phyloP scores from a whole-genome alignment of 2,888 invertebrate species.

The Xylophagus ater region DNA sequence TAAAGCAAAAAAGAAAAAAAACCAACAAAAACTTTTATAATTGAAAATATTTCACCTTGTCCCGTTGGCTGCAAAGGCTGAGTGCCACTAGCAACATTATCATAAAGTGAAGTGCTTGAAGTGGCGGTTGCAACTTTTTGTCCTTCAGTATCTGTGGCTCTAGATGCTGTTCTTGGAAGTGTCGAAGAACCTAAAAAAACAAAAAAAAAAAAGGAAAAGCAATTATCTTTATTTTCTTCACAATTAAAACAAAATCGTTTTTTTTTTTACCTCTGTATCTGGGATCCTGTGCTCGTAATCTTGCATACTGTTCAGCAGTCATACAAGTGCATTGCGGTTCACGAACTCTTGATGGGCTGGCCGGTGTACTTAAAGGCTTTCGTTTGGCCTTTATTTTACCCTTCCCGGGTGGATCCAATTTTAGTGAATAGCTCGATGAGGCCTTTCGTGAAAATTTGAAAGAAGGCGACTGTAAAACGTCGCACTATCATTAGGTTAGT shows the following conservation, averaged over 20 bases:
- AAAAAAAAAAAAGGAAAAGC: background rate
- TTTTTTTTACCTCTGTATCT: conserved; percentile 51
- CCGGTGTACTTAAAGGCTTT: conserved; percentile 86
- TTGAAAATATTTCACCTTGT: conserved; percentile 36
- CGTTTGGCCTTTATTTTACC: conserved; percentile 79
- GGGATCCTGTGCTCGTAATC: conserved; percentile 73
- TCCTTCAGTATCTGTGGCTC: conserved; percentile 57
- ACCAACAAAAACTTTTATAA: background rate
- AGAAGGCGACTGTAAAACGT: conserved; percentile 83
- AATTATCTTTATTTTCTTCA: background rate
- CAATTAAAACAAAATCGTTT: background rate
- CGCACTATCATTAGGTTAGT: conserved; percentile 47
- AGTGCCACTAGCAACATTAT: conserved; percentile 53
- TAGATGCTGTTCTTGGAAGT: conserved; percentile 63
- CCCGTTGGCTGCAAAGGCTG: conserved; percentile 21
- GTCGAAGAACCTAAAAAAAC: conserved; percentile 64
- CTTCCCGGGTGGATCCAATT: conserved; percentile 80
- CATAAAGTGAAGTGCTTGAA: conserved; percentile 80
- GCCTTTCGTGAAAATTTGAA: conserved; percentile 97
- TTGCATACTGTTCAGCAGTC: conserved; percentile 84
- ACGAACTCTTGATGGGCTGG: conserved; percentile 72
- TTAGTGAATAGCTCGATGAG: conserved; percentile 91
- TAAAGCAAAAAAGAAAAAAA: background rate
- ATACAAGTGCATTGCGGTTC: conserved; percentile 93
- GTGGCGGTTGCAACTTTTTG: conserved; percentile 70